Evolutionary conservation across 2,888 invertebrate species (phyloP), one percentile per base, ranked within the genome.

Genomic region (Thecophora atra): DNA sequence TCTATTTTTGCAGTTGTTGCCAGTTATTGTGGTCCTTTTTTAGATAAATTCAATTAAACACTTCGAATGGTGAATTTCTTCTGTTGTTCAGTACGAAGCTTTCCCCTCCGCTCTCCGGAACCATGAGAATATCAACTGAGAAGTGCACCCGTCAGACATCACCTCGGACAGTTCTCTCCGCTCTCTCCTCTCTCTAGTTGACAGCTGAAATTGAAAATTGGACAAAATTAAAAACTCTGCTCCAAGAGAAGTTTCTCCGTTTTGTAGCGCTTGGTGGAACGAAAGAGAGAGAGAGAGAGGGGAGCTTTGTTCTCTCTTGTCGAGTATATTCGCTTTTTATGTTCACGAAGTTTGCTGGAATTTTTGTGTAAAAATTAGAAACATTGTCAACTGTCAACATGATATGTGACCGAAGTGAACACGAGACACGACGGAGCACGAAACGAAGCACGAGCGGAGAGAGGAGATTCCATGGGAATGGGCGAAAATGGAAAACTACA

Each of bases 311-410:
- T n/a, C 1, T 26, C 1, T 26, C 28, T 28, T 11, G 64, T 42
- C n/a, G 11, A 44, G 30, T 64, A n/a, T 11, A 62, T 26, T 64
- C 21, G 21, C 8, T 19, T 67, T 65, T 30, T 58, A 70, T 70
- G 26, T 28, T 24, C 28, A 54, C 62, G 30, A 56, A 42, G 47
- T 60, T 66, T 64, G 63, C 60, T 64, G 67, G 70, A 44, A 73
- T 75, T 75, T 71, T 68, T 73, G 75, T 75, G 73, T 75, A 75
- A 70, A 75, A 75, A 78, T 78, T 75, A 76, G 78, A 78, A 78
- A 78, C 78, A 78, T 78, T 78, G 78, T 78, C 78, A 76, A 76
- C 78, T 78, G 78, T 78, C 78, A 78, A 77, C 76, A 77, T 76
- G 78, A 77, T 77, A 78, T 76, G 78, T 78, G 77, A 67, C 75